phyloP scores from a whole-genome alignment of 1,140 invertebrate genomes.

The Halotydeus destructor region DNA sequence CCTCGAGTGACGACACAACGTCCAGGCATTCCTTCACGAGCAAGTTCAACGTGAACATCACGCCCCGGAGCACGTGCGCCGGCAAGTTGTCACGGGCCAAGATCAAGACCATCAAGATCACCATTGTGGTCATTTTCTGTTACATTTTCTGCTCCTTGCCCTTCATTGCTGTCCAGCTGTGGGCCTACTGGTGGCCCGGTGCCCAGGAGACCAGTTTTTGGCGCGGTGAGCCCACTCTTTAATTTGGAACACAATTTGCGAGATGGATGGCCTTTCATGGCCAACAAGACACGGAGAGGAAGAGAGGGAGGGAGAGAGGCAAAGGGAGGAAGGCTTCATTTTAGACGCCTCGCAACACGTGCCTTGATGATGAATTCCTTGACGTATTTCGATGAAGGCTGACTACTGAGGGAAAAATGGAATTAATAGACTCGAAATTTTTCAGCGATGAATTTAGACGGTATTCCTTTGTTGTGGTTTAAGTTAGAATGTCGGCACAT shows the following conservation, averaged over 20 bases:
- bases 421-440: too few relatives aligned
- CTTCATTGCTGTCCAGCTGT: conserved; percentile 35
- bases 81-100: conserved; percentile 28
- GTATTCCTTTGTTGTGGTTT: too few relatives aligned
- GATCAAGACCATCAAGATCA: conserved; percentile 53
- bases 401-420: too few relatives aligned
- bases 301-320: too few relatives aligned
- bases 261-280: background rate
- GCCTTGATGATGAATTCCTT: too few relatives aligned
- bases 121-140: conserved; percentile 44
- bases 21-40: conserved; percentile 1
- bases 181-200: conserved; percentile 11
- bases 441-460: too few relatives aligned
- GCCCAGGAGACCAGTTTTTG: conserved; percentile 13
- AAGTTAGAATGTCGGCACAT: too few relatives aligned
- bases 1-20: background rate
- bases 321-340: background rate
- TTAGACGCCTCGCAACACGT: too few relatives aligned
- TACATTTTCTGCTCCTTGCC: conserved; percentile 48
- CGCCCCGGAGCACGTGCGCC: background rate
- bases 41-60: background rate
- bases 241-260: background rate
- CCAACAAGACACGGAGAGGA: too few relatives aligned
- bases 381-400: too few relatives aligned
- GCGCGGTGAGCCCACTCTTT: conserved; percentile 10